A percentile compares a stretch with the other conserved stretches of the same genome.
Evolutionary conservation across 2,888 invertebrate species (phyloP).

Genomic region (Prosapia bicincta): DNA sequence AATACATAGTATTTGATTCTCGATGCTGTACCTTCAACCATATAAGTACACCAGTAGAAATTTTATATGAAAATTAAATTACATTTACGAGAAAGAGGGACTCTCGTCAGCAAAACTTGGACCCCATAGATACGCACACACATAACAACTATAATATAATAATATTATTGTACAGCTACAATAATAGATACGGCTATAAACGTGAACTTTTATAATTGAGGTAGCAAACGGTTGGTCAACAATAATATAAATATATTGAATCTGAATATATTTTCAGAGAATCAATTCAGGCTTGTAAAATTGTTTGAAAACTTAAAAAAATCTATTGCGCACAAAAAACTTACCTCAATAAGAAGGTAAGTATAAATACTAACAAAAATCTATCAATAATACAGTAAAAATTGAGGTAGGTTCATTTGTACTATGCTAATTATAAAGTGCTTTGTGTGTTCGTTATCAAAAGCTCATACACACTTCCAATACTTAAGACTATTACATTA

Average conservation of each 20-base stretch:
- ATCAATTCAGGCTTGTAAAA: neutral
- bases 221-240: conserved; percentile 23
- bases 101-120: conserved; percentile 8
- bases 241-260: conserved; percentile 23
- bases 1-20: conserved; percentile 11
- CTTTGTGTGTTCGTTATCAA: conserved; percentile 14
- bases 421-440: conserved; percentile 34
- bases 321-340: conserved; percentile 9
- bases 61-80: conserved; percentile 10
- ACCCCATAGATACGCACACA: conserved; percentile 21
- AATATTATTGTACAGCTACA: conserved; percentile 18
- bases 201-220: conserved; percentile 21
- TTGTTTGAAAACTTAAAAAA: neutral
- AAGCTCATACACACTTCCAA: conserved; percentile 15
- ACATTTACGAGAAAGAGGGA: conserved; percentile 19
- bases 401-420: conserved; percentile 41
- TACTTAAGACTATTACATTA: conserved; percentile 23
- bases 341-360: conserved; percentile 25
- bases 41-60: conserved; percentile 25
- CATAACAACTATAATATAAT: conserved; percentile 21
- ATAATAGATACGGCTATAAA: conserved; percentile 24
- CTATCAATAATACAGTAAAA: conserved; percentile 12
- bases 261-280: conserved; percentile 16
- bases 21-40: conserved; percentile 3
- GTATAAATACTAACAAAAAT: conserved; percentile 5